Percentiles rank a stretch among this genome's conserved stretches.
phyloP scores from a whole-genome alignment of 2,797 vertebrate species.

The Echeneis naucrates region DNA sequence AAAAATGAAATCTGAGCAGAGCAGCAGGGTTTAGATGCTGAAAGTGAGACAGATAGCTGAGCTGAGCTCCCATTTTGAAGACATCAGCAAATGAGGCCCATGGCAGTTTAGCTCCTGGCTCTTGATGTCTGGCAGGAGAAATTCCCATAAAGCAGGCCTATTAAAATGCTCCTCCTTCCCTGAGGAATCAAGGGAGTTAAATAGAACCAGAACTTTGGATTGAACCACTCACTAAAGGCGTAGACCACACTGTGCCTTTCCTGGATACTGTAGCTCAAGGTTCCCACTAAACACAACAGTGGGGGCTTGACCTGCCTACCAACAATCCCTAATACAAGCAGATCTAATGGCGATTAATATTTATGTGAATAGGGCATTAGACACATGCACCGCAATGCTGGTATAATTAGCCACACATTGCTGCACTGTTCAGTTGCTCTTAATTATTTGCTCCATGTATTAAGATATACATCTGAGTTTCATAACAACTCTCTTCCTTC shows the following conservation, averaged over 20 bases:
- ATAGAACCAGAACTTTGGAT: slow-evolving; percentile 76
- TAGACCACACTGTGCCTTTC: slow-evolving; percentile 51
- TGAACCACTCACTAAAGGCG: slow-evolving; percentile 59
- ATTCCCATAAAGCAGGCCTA: slow-evolving; percentile 70
- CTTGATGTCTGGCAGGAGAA: slow-evolving; percentile 71
- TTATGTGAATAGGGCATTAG: slow-evolving; percentile 26
- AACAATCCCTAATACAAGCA: slow-evolving; percentile 20
- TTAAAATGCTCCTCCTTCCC: slow-evolving; percentile 72
- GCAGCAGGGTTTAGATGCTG: slow-evolving; percentile 42
- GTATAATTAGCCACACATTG: slow-evolving; percentile 32
- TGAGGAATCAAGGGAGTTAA: slow-evolving; percentile 64
- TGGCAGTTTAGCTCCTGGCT: slow-evolving; percentile 67
- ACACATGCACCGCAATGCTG: not conserved
- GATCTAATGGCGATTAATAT: slow-evolving; percentile 38
- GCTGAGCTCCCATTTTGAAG: slow-evolving; percentile 68
- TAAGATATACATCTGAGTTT: slow-evolving; percentile 48
- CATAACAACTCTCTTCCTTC: slow-evolving; percentile 34
- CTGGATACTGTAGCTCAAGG: slow-evolving; percentile 36
- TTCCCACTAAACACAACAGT: slow-evolving; percentile 44
- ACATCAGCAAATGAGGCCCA: slow-evolving; percentile 62
- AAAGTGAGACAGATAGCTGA: slow-evolving; percentile 40
- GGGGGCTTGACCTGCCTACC: slow-evolving; percentile 47
- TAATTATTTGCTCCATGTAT: slow-evolving; percentile 27
- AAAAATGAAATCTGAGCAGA: slow-evolving; percentile 56
- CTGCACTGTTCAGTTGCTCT: slow-evolving; percentile 26